Evolutionary conservation across 2,113 vertebrate species (phyloP).

Genomic region (Noturus placidus): DNA sequence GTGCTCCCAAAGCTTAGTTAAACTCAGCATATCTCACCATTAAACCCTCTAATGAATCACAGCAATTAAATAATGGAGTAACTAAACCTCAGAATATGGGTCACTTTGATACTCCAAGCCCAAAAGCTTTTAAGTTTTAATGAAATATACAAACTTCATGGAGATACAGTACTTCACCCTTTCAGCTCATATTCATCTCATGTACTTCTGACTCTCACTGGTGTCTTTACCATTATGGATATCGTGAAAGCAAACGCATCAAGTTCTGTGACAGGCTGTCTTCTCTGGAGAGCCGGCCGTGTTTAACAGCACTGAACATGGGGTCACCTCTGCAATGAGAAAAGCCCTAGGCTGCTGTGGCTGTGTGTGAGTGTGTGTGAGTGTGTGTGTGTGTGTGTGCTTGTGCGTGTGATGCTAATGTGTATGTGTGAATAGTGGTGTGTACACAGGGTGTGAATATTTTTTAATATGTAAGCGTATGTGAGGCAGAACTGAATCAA

Average conservation of each 20-base stretch:
- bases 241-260: slow-evolving; percentile 13
- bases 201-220: neutral
- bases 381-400: slow-evolving; percentile 18
- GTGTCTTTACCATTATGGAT: slow-evolving; percentile 23
- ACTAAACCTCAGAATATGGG: slow-evolving; percentile 42
- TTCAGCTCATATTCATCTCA: slow-evolving; percentile 7
- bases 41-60: slow-evolving; percentile 27
- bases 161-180: slow-evolving; percentile 9
- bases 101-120: slow-evolving; percentile 19
- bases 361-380: slow-evolving; percentile 39
- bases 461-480: slow-evolving; percentile 26
- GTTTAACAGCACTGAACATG: slow-evolving; percentile 40
- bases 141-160: slow-evolving; percentile 18
- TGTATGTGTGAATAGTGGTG: slow-evolving; percentile 29
- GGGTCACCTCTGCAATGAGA: no score
- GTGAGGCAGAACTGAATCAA: slow-evolving; percentile 49
- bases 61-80: slow-evolving; percentile 38
- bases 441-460: slow-evolving; percentile 31
- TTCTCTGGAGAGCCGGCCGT: slow-evolving; percentile 20
- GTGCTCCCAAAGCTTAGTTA: neutral
- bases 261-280: slow-evolving; percentile 47
- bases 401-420: slow-evolving; percentile 8
- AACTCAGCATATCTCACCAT: neutral
- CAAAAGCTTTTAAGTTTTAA: slow-evolving; percentile 12
- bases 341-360: no score